Evolutionary conservation across 2,888 invertebrate genomes (phyloP).

Genomic region (Nycteola revayana): DNA sequence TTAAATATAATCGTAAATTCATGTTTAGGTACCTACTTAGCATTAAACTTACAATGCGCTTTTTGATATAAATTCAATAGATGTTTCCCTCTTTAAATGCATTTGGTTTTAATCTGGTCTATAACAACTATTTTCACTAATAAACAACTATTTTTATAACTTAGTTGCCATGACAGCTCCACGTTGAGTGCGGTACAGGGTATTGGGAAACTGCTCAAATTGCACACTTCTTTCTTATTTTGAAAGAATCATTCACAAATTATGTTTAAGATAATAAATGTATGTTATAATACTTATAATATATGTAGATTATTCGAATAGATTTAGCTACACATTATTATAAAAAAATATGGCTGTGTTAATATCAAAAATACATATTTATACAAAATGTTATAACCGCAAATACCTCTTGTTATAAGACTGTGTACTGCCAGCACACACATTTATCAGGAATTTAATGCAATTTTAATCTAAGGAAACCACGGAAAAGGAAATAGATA

Average conservation of each 20-base stretch:
- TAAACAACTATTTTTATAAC: slow-evolving; percentile 13
- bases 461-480: too few species aligned
- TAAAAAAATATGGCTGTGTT: slow-evolving; percentile 74
- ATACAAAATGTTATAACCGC: slow-evolving; percentile 64
- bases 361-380: slow-evolving; percentile 75
- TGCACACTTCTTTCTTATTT: slow-evolving; percentile 40
- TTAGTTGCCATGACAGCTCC: slow-evolving; percentile 44
- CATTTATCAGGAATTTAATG: slow-evolving; percentile 40
- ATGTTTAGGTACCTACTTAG: too few species aligned
- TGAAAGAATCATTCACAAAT: slow-evolving; percentile 44
- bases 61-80: too few species aligned
- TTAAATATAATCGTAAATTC: too few species aligned
- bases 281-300: slow-evolving; percentile 34
- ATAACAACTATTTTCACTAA: too few species aligned
- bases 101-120: too few species aligned
- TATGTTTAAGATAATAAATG: slow-evolving; percentile 34
- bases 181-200: slow-evolving; percentile 44
- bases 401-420: slow-evolving; percentile 76
- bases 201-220: slow-evolving; percentile 56
- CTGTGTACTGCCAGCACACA: slow-evolving; percentile 57
- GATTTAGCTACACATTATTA: slow-evolving; percentile 42
- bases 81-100: too few species aligned
- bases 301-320: slow-evolving; percentile 41
- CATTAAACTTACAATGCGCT: too few species aligned
- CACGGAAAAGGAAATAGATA: too few species aligned